These are phyloP conservation scores for Enteromius mattozi DNA, from an alignment of 2,797 vertebrate genomes.

Conservation along the genomic window DNA sequence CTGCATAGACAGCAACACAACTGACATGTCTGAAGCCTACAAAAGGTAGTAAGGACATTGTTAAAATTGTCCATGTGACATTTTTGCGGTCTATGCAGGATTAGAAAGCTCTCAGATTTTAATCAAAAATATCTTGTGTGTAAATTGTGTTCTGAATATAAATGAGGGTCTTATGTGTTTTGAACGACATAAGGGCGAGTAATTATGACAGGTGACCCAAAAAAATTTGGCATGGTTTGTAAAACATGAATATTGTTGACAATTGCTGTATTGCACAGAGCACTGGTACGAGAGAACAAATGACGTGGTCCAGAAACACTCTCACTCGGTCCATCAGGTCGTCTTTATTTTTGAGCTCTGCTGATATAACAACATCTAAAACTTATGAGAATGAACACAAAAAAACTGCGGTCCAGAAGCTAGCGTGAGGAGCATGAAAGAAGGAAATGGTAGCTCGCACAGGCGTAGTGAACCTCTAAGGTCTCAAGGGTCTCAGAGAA, in stretches of 20 bases:
- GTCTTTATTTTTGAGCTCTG: not conserved
- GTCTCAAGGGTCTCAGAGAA: constrained; percentile 43
- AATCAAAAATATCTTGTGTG: not conserved
- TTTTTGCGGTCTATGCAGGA: no score
- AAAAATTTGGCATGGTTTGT: not conserved
- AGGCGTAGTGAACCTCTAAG: constrained; percentile 32
- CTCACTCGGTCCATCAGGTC: not conserved
- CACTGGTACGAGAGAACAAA: not conserved
- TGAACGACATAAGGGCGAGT: not conserved
- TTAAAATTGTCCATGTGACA: no score
- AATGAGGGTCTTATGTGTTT: not conserved
- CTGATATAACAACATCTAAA: constrained; percentile 24
- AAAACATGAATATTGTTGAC: not conserved
- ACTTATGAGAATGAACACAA: not conserved
- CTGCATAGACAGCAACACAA: no score
- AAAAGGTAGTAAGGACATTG: no score
- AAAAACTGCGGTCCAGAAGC: not conserved
- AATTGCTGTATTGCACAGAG: no score
- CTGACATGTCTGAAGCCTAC: no score
- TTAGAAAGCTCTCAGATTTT: not conserved
- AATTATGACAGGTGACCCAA: not conserved
- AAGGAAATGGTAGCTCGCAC: constrained; percentile 18
- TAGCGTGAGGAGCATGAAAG: constrained; percentile 28
- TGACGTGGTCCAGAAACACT: not conserved
- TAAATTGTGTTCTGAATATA: not conserved